phyloP scores from a whole-genome alignment of 2,113 vertebrate species.

The Triplophysa rosa region DNA sequence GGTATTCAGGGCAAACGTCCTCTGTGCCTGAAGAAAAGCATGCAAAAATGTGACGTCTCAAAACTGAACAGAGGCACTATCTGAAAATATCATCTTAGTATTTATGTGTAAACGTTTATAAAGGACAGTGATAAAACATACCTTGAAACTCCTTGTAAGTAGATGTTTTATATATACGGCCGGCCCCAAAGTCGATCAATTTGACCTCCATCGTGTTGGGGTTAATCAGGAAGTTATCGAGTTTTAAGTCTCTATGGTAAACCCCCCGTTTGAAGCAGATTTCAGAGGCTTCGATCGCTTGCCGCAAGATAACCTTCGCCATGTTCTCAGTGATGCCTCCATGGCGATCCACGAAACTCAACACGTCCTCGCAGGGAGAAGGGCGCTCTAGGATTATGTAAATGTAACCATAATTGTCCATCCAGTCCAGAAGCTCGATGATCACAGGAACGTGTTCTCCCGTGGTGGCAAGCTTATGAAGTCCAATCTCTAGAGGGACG shows the following conservation, averaged over 20 bases:
- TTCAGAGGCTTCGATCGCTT: not conserved
- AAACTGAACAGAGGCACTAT: not conserved
- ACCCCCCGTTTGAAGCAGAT: not conserved
- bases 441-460: no score
- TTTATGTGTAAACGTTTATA: not conserved
- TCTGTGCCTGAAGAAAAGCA: not conserved
- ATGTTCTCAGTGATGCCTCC: not conserved
- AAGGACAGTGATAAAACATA: not conserved
- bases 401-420: not conserved
- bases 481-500: no score
- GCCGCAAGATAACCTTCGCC: not conserved
- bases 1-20: not conserved
- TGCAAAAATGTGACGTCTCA: not conserved
- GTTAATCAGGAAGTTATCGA: not conserved
- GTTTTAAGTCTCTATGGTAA: not conserved
- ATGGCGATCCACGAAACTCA: not conserved
- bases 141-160: not conserved
- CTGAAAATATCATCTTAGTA: no score
- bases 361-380: not conserved
- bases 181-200: not conserved
- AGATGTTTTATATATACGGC: not conserved
- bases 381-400: not conserved
- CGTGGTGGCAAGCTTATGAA: no score
- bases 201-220: not conserved
- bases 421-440: no score